Evolutionary conservation across 2,113 vertebrate species (phyloP).

Genomic region (Rissa tridactyla): DNA sequence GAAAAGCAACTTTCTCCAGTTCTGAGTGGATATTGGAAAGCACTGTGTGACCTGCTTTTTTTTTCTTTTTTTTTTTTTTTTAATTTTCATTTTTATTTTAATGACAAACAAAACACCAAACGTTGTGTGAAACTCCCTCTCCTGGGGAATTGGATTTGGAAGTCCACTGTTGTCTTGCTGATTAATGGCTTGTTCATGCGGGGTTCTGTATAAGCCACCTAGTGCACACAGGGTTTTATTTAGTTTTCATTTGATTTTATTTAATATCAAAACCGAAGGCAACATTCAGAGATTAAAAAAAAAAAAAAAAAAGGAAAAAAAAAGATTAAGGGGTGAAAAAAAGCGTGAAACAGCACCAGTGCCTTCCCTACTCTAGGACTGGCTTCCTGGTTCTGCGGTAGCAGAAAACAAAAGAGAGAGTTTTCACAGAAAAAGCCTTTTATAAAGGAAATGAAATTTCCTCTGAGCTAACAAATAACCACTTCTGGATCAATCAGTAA

Average conservation of each 20-base stretch:
- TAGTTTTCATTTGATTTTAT: slow-evolving; percentile 31
- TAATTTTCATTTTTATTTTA: slow-evolving; percentile 39
- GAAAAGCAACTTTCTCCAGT: slow-evolving; percentile 81
- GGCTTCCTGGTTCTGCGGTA: slow-evolving; percentile 68
- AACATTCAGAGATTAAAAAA: slow-evolving; percentile 31
- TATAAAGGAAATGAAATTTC: slow-evolving; percentile 77
- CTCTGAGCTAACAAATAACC: slow-evolving; percentile 64
- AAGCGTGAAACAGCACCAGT: slow-evolving; percentile 80
- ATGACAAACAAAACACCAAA: slow-evolving; percentile 48
- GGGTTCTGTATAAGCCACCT: slow-evolving; percentile 44
- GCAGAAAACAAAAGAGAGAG: slow-evolving; percentile 66
- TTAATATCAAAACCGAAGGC: slow-evolving; percentile 46
- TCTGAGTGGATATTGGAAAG: slow-evolving; percentile 95
- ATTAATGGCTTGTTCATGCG: slow-evolving; percentile 65
- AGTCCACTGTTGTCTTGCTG: slow-evolving; percentile 72
- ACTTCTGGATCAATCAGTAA: slow-evolving; percentile 83
- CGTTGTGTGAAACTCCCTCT: slow-evolving; percentile 52
- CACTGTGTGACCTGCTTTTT: slow-evolving; percentile 82
- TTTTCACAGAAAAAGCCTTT: slow-evolving; percentile 85
- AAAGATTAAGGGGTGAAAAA: slow-evolving; percentile 24
- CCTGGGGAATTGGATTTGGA: slow-evolving; percentile 63
- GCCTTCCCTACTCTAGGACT: slow-evolving; percentile 82
- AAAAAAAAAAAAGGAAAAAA: not conserved
- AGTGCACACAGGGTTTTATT: slow-evolving; percentile 39
- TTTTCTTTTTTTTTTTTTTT: not conserved